Conservation (phyloP, 37 sponge, comb jelly and placozoan genomes). For the Cliona cf. orientalis region DNA sequence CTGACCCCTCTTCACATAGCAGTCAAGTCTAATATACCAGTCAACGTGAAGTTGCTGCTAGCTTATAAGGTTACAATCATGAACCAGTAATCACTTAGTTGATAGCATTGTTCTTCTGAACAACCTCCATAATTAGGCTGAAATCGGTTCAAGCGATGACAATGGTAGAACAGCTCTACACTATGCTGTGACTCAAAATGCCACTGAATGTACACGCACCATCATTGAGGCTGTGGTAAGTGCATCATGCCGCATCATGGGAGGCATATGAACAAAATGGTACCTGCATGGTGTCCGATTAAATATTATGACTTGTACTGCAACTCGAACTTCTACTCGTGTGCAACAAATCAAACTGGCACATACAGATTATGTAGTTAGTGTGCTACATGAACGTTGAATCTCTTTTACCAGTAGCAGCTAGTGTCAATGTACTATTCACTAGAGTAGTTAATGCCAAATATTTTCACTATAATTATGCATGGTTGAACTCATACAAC, state of each 20-base stretch:
- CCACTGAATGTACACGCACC: slow-evolving; percentile 51
- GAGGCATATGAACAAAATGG: background rate
- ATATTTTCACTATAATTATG: too few species aligned
- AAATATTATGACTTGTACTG: background rate
- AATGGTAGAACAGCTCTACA: slow-evolving; percentile 83
- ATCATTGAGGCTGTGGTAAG: slow-evolving; percentile 51
- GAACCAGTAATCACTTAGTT: background rate
- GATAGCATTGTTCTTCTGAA: too few species aligned
- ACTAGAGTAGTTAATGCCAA: too few species aligned
- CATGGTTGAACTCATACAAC: too few species aligned
- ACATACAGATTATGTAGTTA: background rate
- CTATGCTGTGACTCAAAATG: slow-evolving; percentile 60
- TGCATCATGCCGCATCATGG: background rate
- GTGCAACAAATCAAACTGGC: background rate
- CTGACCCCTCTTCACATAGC: slow-evolving; percentile 62
- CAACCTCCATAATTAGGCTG: slow-evolving; percentile 29
- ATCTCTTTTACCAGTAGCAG: too few species aligned
- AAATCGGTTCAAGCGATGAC: slow-evolving; percentile 67
- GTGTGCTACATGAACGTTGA: too few species aligned
- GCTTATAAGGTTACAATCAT: slow-evolving; percentile 26
- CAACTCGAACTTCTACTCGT: background rate
- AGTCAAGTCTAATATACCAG: slow-evolving; percentile 43
- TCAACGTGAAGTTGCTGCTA: slow-evolving; percentile 38
- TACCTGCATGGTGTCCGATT: background rate
- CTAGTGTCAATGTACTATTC: too few species aligned